These are phyloP conservation scores for Myotis lucifugus DNA, from an alignment of 2,113 vertebrate species.

Conservation along the genomic window DNA sequence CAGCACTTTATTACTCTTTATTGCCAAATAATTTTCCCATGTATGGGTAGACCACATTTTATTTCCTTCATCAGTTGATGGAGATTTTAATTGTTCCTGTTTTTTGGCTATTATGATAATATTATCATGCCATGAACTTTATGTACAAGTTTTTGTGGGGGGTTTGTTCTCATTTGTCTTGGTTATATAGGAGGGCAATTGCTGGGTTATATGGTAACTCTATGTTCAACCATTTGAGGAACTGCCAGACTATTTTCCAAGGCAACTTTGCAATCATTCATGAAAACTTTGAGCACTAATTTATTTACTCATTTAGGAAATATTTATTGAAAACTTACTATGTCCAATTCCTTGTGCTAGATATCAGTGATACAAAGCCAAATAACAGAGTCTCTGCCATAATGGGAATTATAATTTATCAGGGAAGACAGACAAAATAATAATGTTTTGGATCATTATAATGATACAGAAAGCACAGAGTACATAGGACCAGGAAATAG, in stretches of 20 bases:
- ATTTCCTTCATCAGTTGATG: neutral
- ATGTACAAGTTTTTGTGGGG: neutral
- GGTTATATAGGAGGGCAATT: neutral
- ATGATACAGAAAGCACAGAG: neutral
- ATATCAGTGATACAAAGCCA: neutral
- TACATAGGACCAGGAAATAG: neutral
- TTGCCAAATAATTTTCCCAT: neutral
- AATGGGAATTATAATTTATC: neutral
- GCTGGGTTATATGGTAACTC: neutral
- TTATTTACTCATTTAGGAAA: neutral
- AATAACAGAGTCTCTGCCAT: neutral
- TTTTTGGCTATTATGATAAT: neutral
- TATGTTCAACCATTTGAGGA: neutral
- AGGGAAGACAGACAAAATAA: neutral
- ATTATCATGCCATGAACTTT: neutral
- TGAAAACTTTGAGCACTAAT: conserved; percentile 5
- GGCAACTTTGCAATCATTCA: neutral
- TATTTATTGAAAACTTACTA: neutral
- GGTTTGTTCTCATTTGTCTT: neutral
- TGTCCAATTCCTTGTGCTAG: neutral
- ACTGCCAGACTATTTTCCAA: neutral
- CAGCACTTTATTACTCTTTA: neutral
- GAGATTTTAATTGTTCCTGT: neutral
- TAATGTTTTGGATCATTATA: neutral
- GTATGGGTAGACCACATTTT: neutral